Base-by-base conservation (phyloP, 1,140 invertebrate species). In the Papilio xuthus region DNA sequence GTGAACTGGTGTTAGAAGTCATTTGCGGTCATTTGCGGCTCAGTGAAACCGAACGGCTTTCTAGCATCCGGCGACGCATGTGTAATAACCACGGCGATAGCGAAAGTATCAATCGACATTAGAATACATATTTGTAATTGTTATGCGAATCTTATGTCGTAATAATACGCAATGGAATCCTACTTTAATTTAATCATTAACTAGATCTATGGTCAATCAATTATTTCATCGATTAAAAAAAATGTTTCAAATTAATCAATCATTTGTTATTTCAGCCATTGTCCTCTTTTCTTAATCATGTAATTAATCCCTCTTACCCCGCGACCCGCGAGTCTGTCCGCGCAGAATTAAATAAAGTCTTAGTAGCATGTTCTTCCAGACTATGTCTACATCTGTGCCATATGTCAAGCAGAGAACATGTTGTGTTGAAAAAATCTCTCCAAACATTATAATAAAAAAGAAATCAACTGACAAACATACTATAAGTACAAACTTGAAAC, bases 121-220 rank as follows among this genome's bases (percentile, higher is more conserved):
- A 70, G 69, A 70, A 70, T 70, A 70, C 18, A 70, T 70, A 70
- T 70, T 70, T 70, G 69, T 70, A 70, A 70, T 70, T 70, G 37
- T 70, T 70, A 70, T 70, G 69, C 69, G 69, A 70, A 4, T n/a
- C 4, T 37, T n/a, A 70, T 20, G 69, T 28, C 26, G 56, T 70
- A 20, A 42, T 70, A 70, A 70, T 15, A 15, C 26, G 60, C 60
- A 67, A 67, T 67, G 60, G 12, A 2, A 67, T 28, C 3, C 60
- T 28, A 23, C 23, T 60, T 23, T 20, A 23, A 10, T 23, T 60
- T 26, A 23, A 60, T 60, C 20, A 23, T 50, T 10, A 47, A 47
- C 44, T 47, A 32, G 32, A 44, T 44, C 18, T 50, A 18, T 3
- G 4, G 4, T 50, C 18, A n/a, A n/a, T 50, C 15, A 15, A 1